These are phyloP conservation scores for Gambelia wislizenii DNA, from an alignment of 2,797 vertebrate species.

Conservation along the genomic window DNA sequence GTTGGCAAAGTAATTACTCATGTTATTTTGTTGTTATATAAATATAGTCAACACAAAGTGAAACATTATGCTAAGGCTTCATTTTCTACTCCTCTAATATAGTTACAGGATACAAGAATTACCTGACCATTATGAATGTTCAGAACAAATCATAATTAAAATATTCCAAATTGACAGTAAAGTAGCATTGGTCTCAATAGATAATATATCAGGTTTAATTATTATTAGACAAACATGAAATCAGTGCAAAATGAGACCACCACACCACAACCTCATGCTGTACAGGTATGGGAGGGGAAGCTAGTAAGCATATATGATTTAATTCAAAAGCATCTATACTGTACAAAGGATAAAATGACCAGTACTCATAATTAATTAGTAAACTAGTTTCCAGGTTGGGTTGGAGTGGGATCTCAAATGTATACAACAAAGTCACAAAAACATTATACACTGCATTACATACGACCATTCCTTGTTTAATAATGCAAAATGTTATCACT, in stretches of 20 bases:
- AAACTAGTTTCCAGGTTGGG: background rate
- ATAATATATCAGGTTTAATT: background rate
- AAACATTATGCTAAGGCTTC: background rate
- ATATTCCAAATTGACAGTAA: background rate
- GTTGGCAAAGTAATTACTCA: conserved; percentile 19
- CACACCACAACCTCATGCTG: too few relatives aligned
- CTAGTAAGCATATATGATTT: too few relatives aligned
- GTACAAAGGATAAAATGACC: background rate
- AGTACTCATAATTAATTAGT: background rate
- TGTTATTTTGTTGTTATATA: conserved; percentile 9
- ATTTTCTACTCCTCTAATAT: background rate
- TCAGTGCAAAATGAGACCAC: background rate
- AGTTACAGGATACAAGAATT: background rate
- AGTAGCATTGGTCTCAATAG: background rate
- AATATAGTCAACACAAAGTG: background rate
- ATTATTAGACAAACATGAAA: background rate
- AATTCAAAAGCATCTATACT: background rate
- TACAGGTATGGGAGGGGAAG: background rate
- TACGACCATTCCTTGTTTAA: background rate
- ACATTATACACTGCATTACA: too few relatives aligned
- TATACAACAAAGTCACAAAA: background rate
- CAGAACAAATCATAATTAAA: background rate
- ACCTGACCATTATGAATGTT: too few relatives aligned
- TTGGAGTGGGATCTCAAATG: background rate
- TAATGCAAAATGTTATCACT: too few relatives aligned